phyloP scores from a whole-genome alignment of 2,888 invertebrate genomes.

The Romanomermis culicivorax region DNA sequence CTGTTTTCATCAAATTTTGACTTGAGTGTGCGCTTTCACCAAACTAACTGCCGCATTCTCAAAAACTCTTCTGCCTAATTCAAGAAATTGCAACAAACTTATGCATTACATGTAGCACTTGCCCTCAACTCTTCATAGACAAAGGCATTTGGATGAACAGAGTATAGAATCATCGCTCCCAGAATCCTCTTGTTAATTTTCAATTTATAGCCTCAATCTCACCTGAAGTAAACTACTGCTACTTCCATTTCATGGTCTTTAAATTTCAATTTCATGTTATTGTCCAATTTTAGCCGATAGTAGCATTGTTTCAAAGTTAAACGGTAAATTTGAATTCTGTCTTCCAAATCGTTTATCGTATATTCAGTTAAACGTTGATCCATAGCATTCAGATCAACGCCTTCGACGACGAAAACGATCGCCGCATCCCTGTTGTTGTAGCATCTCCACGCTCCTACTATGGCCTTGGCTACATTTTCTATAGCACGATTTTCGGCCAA shows the following conservation, averaged over 20 bases:
- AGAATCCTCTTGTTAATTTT: too few relatives aligned
- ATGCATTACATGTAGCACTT: too few relatives aligned
- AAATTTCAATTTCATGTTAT: not conserved
- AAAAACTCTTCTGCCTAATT: too few relatives aligned
- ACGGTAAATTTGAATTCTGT: conserved; percentile 50
- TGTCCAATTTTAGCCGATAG: not conserved
- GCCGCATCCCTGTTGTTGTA: conserved; percentile 38
- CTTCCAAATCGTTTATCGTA: conserved; percentile 36
- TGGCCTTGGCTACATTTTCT: conserved; percentile 54
- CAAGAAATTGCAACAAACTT: too few relatives aligned
- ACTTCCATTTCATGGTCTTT: conserved; percentile 43
- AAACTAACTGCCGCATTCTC: too few relatives aligned
- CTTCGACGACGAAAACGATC: conserved; percentile 58
- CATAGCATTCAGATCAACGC: conserved; percentile 59
- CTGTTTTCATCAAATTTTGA: too few relatives aligned
- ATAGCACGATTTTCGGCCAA: conserved; percentile 62
- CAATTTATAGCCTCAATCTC: too few relatives aligned
- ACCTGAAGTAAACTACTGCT: conserved; percentile 67
- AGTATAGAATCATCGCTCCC: too few relatives aligned
- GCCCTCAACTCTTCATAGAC: too few relatives aligned
- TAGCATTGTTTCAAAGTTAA: conserved; percentile 39
- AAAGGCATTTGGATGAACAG: too few relatives aligned
- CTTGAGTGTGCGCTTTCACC: too few relatives aligned
- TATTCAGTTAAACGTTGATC: conserved; percentile 83
- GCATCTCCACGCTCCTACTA: conserved; percentile 63